These are phyloP conservation scores for Oreochromis tanganicae DNA, from an alignment of 2,113 vertebrate genomes.

Conservation along the genomic window DNA sequence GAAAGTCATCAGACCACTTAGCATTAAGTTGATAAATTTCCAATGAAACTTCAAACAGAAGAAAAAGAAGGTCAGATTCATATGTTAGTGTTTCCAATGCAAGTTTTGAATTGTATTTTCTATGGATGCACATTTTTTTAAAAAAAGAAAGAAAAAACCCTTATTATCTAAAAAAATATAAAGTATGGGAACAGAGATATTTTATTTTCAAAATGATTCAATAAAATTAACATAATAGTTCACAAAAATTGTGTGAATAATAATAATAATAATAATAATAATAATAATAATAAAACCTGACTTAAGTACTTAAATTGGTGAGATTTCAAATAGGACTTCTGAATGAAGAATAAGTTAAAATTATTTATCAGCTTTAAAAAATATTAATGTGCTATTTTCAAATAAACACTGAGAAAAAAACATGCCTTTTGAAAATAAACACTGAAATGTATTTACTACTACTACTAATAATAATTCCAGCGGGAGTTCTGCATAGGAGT, in stretches of 20 bases:
- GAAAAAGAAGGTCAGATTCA: not conserved
- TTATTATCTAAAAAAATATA: not conserved
- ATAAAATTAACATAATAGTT: not conserved
- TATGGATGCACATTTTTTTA: not conserved
- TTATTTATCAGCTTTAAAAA: not conserved
- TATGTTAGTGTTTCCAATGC: not conserved
- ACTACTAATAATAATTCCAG: accelerated
- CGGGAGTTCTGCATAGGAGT: not conserved
- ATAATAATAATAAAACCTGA: not conserved
- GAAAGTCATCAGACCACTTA: not conserved
- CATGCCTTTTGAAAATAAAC: not conserved
- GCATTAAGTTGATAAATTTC: not conserved
- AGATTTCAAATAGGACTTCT: not conserved
- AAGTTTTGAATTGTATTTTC: not conserved
- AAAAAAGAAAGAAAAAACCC: not conserved
- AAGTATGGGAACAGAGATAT: not conserved
- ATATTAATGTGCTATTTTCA: not conserved
- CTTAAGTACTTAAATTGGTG: not conserved
- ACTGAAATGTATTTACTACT: not conserved
- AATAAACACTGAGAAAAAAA: not conserved
- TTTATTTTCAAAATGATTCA: not conserved
- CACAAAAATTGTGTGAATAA: not conserved
- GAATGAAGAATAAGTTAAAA: not conserved
- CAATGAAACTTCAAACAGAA: not conserved
- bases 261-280: not conserved